Percentiles rank a stretch among this genome's conserved stretches.
These are phyloP conservation scores for Amyelois transitella DNA, from an alignment of 1,140 invertebrate genomes.

Conservation along the genomic window DNA sequence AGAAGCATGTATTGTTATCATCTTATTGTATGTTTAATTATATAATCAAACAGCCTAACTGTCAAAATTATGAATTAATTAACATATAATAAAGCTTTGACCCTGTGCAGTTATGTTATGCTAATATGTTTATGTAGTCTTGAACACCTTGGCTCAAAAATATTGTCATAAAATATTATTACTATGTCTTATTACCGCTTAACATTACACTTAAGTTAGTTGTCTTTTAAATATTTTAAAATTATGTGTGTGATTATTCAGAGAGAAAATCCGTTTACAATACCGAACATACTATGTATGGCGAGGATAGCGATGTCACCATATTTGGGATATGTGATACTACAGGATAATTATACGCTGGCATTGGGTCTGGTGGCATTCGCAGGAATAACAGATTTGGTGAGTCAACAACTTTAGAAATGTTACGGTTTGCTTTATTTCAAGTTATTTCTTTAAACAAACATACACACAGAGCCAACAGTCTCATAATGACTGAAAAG, in stretches of 20 bases:
- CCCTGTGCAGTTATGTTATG: not conserved
- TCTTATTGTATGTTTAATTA: no score
- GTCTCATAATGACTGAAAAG: no score
- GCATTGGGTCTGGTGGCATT: slow-evolving; percentile 84
- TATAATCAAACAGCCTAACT: not conserved
- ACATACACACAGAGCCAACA: no score
- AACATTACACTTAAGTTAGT: not conserved
- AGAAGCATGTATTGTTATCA: not conserved
- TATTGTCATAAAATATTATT: not conserved
- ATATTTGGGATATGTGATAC: slow-evolving; percentile 87
- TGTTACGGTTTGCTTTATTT: not conserved
- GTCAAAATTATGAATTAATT: not conserved
- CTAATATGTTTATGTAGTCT: not conserved
- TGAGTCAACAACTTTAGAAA: slow-evolving; percentile 74
- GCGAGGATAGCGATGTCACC: slow-evolving; percentile 89
- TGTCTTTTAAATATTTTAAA: not conserved
- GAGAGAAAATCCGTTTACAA: slow-evolving; percentile 93
- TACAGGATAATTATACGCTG: slow-evolving; percentile 83
- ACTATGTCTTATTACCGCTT: not conserved
- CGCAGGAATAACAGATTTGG: slow-evolving; percentile 90
- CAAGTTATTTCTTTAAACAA: slow-evolving; percentile 2
- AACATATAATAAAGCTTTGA: not conserved
- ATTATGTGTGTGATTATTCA: slow-evolving; percentile 52
- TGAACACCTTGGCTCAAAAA: not conserved
- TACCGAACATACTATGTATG: slow-evolving; percentile 93